Base-by-base conservation (phyloP, 2,113 vertebrate species). In the Elephas maximus region DNA sequence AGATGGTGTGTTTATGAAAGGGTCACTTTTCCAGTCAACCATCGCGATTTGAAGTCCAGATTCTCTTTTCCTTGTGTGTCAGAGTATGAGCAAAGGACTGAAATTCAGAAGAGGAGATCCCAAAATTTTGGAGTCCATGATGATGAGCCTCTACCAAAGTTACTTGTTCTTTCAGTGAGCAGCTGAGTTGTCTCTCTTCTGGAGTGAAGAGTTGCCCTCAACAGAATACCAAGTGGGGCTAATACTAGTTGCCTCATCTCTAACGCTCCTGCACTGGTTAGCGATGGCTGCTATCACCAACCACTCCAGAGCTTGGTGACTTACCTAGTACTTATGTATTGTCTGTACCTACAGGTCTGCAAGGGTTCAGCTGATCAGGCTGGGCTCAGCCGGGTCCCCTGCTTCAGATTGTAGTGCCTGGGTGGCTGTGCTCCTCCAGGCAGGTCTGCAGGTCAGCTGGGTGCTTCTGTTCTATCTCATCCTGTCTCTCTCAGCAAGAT, bases 291-390 rank as follows among this genome's bases (percentile, higher is more conserved):
- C 6, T 37, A 0, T 18, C 65, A 12, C 23, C 23, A 33, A 1
- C 44, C 41, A 5, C 74, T 17, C 80, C 45, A 21, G 37, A 41
- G 24, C 81, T 7, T 23, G 6, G 57, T 6, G 63, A 10, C 71
- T 74, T 44, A 62, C 0, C 3, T 21, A 24, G 0, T 14, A 2
- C 26, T 18, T 33, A 0, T 0, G 23, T 51, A 63, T 84, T 8
- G 3, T 8, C 73, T 33, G 1, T 4, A 2, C 51, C 76, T 78
- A 6, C 20, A 62, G n/a, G 60, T n/a, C 60, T 77, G 53, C 79
- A 9, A 2, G 28, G 67, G 18, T 26, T 67, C 33, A 41, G 41
- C 88, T 5, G 12, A 5, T 11, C 3, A 0, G 30, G n/a, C n/a
- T 21, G 14, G 45, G 45, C 71, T 51, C 1, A 0, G 28, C 1